Conservation (phyloP, 2,888 invertebrate species). For the Aethes cnicana region DNA sequence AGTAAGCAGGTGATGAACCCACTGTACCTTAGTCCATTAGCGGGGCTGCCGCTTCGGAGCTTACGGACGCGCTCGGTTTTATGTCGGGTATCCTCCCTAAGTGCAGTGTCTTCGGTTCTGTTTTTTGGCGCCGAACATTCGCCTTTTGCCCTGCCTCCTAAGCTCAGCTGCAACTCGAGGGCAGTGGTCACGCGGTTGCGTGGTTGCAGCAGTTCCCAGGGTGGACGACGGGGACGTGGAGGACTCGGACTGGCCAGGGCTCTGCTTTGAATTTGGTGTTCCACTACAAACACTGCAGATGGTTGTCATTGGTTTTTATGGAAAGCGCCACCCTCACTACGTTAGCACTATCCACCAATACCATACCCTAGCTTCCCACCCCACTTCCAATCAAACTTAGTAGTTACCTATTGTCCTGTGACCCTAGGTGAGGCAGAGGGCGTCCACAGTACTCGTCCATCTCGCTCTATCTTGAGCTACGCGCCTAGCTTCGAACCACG, state of each 20-base stretch:
- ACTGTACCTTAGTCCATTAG: neutral
- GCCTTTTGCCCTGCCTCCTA: slow-evolving; percentile 3
- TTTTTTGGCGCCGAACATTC: neutral
- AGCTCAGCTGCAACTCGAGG: slow-evolving; percentile 1
- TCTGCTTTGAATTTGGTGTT: neutral
- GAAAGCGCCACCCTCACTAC: neutral
- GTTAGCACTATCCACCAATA: neutral
- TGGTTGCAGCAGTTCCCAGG: neutral
- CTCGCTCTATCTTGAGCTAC: too few relatives aligned
- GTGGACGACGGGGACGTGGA: neutral
- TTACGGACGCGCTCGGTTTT: neutral
- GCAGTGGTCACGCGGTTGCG: neutral
- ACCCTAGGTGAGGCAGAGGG: too few relatives aligned
- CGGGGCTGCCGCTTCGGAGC: slow-evolving; percentile 7
- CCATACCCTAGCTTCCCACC: neutral
- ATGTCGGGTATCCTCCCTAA: slow-evolving; percentile 4
- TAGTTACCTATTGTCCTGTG: too few relatives aligned
- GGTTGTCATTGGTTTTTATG: neutral
- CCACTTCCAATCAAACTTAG: too few relatives aligned
- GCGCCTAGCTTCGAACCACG: too few relatives aligned
- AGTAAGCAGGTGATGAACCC: neutral
- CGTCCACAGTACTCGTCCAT: too few relatives aligned
- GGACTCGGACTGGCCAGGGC: slow-evolving; percentile 9
- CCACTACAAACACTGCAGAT: slow-evolving; percentile 5
- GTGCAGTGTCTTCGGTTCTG: neutral